Base-by-base conservation (phyloP, 2,113 vertebrate species). In the Engraulis encrasicolus region DNA sequence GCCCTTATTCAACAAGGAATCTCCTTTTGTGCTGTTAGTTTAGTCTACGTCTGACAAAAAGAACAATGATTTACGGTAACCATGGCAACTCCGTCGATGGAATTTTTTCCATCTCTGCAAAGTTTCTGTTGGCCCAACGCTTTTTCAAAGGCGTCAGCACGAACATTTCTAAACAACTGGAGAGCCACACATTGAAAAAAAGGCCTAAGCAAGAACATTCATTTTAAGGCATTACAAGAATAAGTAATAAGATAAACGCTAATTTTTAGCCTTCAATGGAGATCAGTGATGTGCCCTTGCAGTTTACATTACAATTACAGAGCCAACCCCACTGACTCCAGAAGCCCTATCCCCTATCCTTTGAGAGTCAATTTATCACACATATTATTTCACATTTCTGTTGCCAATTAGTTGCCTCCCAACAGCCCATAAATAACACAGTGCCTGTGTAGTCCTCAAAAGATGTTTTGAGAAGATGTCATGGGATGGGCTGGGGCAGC, bases 41-140 rank as follows among this genome's bases (percentile, higher is more conserved):
- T 71, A 71, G 61, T 71, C 61, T 71, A 71, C 17, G 61, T 71
- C 61, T 71, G 61, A 31, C 7, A 27, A 71, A 71, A 34, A 27
- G 61, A 71, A 71, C 61, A 71, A 71, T 34, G 61, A 71, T 71
- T 71, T 71, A 71, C 34, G 61, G 61, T 34, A 71, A 71, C 61
- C 61, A 71, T 31, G 61, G 61, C 61, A 71, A 71, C 61, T 71
- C n/a, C 61, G 31, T 14, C 27, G 31, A 31, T 71, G n/a, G n/a
- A n/a, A n/a, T n/a, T 34, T 71, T 27, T 71, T 71, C 61, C 61
- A 34, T 71, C 61, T 34, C 61, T 23, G 34, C 61, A 71, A n/a
- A 71, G 61, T 71, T 34, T 23, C 61, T 71, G 61, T 71, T 71
- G 61, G 61, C 61, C n/a, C 61, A 71, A 71, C 61, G 34, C 61